Conservation (phyloP, 2,888 invertebrate species). For the Brachypalpus laphriformis region DNA sequence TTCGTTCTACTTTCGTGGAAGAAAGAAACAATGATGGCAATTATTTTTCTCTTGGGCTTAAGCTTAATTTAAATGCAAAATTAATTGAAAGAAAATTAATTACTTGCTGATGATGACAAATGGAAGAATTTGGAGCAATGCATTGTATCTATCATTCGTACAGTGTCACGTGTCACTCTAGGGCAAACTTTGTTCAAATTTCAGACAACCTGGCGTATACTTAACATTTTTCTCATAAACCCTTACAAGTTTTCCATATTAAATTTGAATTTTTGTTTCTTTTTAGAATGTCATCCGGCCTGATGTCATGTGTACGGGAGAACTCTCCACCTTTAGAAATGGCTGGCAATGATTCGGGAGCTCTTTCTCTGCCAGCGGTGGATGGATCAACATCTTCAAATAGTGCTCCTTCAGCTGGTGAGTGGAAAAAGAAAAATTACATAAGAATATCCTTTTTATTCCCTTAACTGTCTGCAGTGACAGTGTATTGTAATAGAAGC, state of each 20-base stretch:
- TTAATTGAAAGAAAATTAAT: slow-evolving; percentile 11
- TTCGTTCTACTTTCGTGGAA: neutral
- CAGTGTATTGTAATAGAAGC: slow-evolving; percentile 13
- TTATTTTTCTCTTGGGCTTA: neutral
- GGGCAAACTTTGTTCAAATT: no score
- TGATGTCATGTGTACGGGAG: slow-evolving; percentile 83
- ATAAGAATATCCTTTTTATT: neutral
- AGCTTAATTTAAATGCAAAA: no score
- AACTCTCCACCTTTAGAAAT: slow-evolving; percentile 82
- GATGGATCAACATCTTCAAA: slow-evolving; percentile 64
- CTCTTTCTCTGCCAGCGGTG: slow-evolving; percentile 79
- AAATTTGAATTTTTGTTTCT: slow-evolving; percentile 32
- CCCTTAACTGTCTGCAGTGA: neutral
- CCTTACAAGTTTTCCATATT: neutral
- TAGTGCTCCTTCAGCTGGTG: slow-evolving; percentile 66
- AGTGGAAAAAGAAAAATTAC: slow-evolving; percentile 28
- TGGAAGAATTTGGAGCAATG: neutral
- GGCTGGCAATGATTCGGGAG: slow-evolving; percentile 78
- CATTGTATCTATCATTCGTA: neutral
- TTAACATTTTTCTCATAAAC: neutral
- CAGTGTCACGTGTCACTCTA: no score
- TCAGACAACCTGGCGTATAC: neutral
- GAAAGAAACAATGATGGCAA: neutral
- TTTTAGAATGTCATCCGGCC: slow-evolving; percentile 82
- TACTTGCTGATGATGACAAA: neutral